Base-by-base conservation (phyloP, 2,113 vertebrate species). In the Misgurnus mizolepis region DNA sequence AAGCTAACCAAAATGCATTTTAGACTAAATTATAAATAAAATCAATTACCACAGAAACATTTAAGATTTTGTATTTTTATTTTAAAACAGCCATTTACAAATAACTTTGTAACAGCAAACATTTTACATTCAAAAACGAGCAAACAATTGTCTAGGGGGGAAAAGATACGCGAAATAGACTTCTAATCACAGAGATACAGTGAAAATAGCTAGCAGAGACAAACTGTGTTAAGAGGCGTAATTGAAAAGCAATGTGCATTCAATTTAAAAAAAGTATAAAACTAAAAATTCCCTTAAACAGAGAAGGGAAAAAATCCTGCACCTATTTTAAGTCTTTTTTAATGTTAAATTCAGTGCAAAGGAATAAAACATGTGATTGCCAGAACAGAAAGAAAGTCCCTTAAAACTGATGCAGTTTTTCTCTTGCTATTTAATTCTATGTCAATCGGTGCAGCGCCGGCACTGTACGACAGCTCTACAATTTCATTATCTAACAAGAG, bases 381-480 rank as follows among this genome's bases (percentile, higher is more conserved):
- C 55, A 56, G 58, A 22, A 8, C 12, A 71, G 43, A 80, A 69
- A 4, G 27, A 83, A 64, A 67, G 77, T 87, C 84, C 85, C 78
- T 85, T 82, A 83, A 88, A 80, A 87, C 65, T 80, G 87, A 88
- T 83, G 70, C 73, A 79, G 50, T 50, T 50, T 66, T 68, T 40
- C n/a, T 60, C 64, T 81, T 89, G 88, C 67, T 80, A 75, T 89
- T 86, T 86, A 85, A 85, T 83, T 80, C 84, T 88, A 84, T 47
- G 85, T 90, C 90, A 89, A 82, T 87, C 90, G 91, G 88, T 88
- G 91, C 92, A 93, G 92, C 90, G 91, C 91, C 91, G 89, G 92
- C 92, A 93, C 92, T 93, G 91, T 87, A 88, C 81, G 80, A 74
- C 87, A 84, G 61, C 80, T 87, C 80, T 76, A 82, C 79, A 82